Base-by-base conservation (phyloP, 2,888 invertebrate species). In the Cantharis lateralis region DNA sequence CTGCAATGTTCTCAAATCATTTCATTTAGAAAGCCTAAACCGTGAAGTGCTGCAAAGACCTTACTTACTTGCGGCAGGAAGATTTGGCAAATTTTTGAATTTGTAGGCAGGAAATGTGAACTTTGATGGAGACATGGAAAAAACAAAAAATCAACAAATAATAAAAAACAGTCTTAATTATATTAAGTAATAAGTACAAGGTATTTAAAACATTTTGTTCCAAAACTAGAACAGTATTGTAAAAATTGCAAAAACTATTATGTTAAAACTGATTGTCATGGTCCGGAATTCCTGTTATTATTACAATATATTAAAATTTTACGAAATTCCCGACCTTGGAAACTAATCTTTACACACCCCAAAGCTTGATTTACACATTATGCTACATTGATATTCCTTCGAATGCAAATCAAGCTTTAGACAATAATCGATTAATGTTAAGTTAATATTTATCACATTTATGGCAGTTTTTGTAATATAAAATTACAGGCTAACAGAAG, bases 401-500 rank as follows among this genome's bases (percentile, higher is more conserved):
- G 10, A 32, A 32, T 32, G 10, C 3, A 13, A 48, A 48, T n/a
- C n/a, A 48, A 48, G n/a, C 32, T 32, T 32, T 32, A 48, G 7
- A n/a, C 5, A 48, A 1, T n/a, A 48, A 48, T 48, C 32, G 32
- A 32, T 32, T 13, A 3, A 32, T 32, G 10, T n/a, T 32, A 32
- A 32, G 32, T 48, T 32, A 32, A 32, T 32, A 10, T 28, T 28
- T 48, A 48, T 48, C 48, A 48, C 48, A 48, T 48, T 48, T 48
- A 48, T 48, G 48, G 48, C 48, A 48, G 48, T 48, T 48, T n/a
- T 48, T n/a, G 5, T 48, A 48, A n/a, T 48, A 48, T n/a, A 48
- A 48, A n/a, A 48, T 48, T n/a, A 48, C 48, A 7, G 0, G n/a
- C 9, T 75, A 85, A 82, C 85, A 85, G 71, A 81, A 75, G 72